Base-by-base conservation (phyloP, 1,140 invertebrate species). In the Hycleus phaleratus region DNA sequence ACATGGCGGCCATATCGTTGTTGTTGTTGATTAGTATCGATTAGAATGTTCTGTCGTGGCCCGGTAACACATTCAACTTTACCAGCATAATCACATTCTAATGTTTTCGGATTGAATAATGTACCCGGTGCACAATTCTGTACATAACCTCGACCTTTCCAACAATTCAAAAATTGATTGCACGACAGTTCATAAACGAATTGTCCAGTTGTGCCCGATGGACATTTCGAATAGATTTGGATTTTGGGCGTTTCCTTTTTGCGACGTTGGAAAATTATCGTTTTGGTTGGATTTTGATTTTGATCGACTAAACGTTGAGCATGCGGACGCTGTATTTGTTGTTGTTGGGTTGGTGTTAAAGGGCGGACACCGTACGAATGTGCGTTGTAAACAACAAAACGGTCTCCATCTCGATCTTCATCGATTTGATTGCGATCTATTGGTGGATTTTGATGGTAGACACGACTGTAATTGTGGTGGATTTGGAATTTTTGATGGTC, bases 161-260 rank as follows among this genome's bases (percentile, higher is more conserved):
- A 83, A 62, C 86, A 88, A 64, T 83, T 86, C 6, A 87, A 75
- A 68, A 82, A 88, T 60, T 84, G 82, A 61, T 80, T 78, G 49
- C 86, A 88, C 61, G 86, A 81, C 0, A 76, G 70, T 1, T 76
- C 76, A 68, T 84, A 84, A 1, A 82, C 74, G 56, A 81, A 82
- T 45, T 77, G 71, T 0, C 85, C 85, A 0, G 77, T 81, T 3
- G 75, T 75, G 26, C 74, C 72, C 9, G 64, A 24, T 2, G 83
- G 82, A 64, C 84, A 85, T n/a, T 71, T 67, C 42, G 53, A 48
- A 40, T 67, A 63, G 11, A 61, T 46, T 49, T 65, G 56, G 9
- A 65, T 38, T 49, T 59, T 48, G 2, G 49, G 26, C 3, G 40
- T 47, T 10, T 26, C 25, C 26, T 42, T 40, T 47, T 49, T 49